Conservation (phyloP, 1,140 invertebrate genomes). For the Drosophila pallidifrons region DNA sequence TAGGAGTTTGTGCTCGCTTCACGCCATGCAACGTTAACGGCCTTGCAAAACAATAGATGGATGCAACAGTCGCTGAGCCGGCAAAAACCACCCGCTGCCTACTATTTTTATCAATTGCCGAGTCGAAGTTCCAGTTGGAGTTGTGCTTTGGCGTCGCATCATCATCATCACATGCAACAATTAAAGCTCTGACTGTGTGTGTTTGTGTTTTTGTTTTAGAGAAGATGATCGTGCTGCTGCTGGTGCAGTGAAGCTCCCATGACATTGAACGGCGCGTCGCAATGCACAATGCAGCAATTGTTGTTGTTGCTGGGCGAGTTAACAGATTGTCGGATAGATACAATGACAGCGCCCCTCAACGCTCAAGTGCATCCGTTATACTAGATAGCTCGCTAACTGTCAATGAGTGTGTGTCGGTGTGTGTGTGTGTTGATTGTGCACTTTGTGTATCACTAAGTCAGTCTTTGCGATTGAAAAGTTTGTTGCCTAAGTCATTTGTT, state of each 20-base stretch:
- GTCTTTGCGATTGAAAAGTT: slow-evolving; percentile 35
- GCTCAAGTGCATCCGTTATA: slow-evolving; percentile 80
- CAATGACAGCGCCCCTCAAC: slow-evolving; percentile 69
- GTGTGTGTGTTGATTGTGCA: background rate
- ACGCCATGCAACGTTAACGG: slow-evolving; percentile 82
- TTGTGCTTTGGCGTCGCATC: slow-evolving; percentile 4
- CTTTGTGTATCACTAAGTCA: slow-evolving; percentile 42
- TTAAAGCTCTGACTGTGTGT: slow-evolving; percentile 70
- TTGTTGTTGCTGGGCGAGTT: slow-evolving; percentile 57
- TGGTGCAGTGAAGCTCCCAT: slow-evolving; percentile 65
- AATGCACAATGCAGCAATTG: slow-evolving; percentile 56
- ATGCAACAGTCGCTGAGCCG: slow-evolving; percentile 14
- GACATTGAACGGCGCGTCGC: slow-evolving; percentile 70
- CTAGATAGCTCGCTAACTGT: slow-evolving; percentile 63
- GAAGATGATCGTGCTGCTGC: slow-evolving; percentile 44
- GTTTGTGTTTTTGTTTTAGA: slow-evolving; percentile 35
- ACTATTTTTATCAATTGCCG: slow-evolving; percentile 78
- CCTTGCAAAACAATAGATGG: slow-evolving; percentile 81
- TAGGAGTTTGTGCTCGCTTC: slow-evolving; percentile 56
- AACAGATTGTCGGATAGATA: slow-evolving; percentile 59
- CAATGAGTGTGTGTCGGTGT: slow-evolving; percentile 26
- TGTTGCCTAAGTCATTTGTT: slow-evolving; percentile 62
- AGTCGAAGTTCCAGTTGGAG: slow-evolving; percentile 46
- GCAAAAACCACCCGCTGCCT: slow-evolving; percentile 31
- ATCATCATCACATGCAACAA: slow-evolving; percentile 64